phyloP scores from a whole-genome alignment of 2,797 vertebrate species.

The Fistularia tabacaria region DNA sequence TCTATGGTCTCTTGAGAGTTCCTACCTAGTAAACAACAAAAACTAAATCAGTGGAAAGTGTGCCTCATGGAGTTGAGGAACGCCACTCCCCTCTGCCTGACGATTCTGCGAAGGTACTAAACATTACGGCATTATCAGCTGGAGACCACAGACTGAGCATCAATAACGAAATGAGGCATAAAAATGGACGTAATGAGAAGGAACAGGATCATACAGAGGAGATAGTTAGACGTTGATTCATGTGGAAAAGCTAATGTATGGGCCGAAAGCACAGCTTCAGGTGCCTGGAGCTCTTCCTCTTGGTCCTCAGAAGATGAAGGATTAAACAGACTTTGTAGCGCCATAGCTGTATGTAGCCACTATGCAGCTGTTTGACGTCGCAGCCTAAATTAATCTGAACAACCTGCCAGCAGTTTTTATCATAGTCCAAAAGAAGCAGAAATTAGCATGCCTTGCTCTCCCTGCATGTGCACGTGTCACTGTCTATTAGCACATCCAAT shows the following conservation, averaged over 20 bases:
- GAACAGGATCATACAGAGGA: neutral
- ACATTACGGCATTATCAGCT: slow-evolving; percentile 51
- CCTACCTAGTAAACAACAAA: slow-evolving; percentile 69
- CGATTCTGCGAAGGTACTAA: slow-evolving; percentile 45
- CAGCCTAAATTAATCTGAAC: slow-evolving; percentile 29
- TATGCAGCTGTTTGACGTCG: slow-evolving; percentile 40
- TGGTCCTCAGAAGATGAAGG: neutral
- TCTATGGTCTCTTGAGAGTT: slow-evolving; percentile 56
- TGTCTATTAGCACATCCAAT: slow-evolving; percentile 25
- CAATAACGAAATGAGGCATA: slow-evolving; percentile 19
- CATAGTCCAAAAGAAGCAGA: slow-evolving; percentile 48
- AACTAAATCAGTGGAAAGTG: slow-evolving; percentile 70
- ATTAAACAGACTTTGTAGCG: neutral
- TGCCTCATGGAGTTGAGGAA: slow-evolving; percentile 51
- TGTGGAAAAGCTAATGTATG: neutral
- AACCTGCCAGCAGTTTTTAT: slow-evolving; percentile 32
- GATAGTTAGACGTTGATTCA: slow-evolving; percentile 2
- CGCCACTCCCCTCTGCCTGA: slow-evolving; percentile 17
- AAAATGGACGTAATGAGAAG: slow-evolving; percentile 13
- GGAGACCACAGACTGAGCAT: slow-evolving; percentile 47
- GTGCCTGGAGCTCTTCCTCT: slow-evolving; percentile 1
- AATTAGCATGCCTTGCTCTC: slow-evolving; percentile 34
- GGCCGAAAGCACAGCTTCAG: slow-evolving; percentile 5
- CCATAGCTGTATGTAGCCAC: slow-evolving; percentile 4
- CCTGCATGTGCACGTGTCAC: slow-evolving; percentile 35